Evolutionary conservation across 2,888 invertebrate species (phyloP).

Genomic region (Parochlus steinenii): DNA sequence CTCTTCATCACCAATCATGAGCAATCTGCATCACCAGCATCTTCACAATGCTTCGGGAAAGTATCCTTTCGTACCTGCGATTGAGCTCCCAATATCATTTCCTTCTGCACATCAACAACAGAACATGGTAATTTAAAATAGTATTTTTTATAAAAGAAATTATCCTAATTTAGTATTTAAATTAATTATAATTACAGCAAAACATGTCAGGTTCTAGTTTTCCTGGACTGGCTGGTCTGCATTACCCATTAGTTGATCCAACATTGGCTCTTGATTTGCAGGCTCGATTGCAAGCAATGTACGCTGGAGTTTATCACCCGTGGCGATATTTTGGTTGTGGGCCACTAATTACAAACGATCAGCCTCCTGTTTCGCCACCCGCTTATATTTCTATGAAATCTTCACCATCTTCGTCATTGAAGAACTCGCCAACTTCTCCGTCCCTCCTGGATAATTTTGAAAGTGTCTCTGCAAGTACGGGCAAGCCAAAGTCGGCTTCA

Average conservation of each 20-base stretch:
- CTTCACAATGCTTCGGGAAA: slow-evolving; percentile 23
- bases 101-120: slow-evolving; percentile 9
- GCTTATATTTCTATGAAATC: slow-evolving; percentile 7
- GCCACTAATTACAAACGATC: slow-evolving; percentile 26
- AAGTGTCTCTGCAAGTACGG: background rate
- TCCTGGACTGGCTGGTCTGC: slow-evolving; percentile 13
- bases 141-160: too few species aligned
- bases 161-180: too few species aligned
- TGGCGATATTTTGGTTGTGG: slow-evolving; percentile 28
- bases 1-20: slow-evolving; percentile 12
- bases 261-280: slow-evolving; percentile 29
- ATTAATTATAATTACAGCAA: too few species aligned
- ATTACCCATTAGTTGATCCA: slow-evolving; percentile 28
- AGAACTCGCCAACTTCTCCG: background rate
- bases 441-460: background rate
- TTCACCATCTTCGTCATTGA: background rate
- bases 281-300: slow-evolving; percentile 29
- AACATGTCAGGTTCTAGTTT: too few species aligned
- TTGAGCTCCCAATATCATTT: slow-evolving; percentile 12
- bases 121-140: slow-evolving; percentile 8
- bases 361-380: slow-evolving; percentile 27
- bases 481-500: slow-evolving; percentile 15
- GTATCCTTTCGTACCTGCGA: slow-evolving; percentile 22
- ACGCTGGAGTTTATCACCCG: slow-evolving; percentile 29
- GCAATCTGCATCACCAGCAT: slow-evolving; percentile 14